Conservation (phyloP, 2,113 vertebrate species). For the Equus przewalskii region DNA sequence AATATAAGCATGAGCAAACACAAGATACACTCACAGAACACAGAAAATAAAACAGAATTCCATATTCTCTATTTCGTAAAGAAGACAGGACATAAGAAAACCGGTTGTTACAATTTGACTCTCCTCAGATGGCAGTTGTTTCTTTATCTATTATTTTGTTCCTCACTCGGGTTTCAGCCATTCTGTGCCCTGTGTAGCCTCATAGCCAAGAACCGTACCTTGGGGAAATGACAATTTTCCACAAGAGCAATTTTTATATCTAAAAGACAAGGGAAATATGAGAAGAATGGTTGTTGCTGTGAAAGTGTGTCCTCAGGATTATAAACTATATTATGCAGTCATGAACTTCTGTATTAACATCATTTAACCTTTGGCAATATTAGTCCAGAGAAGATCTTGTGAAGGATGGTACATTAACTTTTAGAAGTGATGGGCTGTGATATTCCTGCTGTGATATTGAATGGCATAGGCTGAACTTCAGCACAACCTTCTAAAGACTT, state of each 20-base stretch:
- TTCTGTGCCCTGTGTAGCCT: slow-evolving; percentile 45
- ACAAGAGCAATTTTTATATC: slow-evolving; percentile 78
- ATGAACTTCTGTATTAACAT: slow-evolving; percentile 75
- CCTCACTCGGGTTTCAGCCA: slow-evolving; percentile 25
- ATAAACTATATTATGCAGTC: slow-evolving; percentile 74
- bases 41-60: not conserved
- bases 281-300: slow-evolving; percentile 71
- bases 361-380: slow-evolving; percentile 83
- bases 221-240: slow-evolving; percentile 80
- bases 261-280: slow-evolving; percentile 27
- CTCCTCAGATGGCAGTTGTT: not conserved
- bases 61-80: not conserved
- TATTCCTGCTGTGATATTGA: slow-evolving; percentile 71
- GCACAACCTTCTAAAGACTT: not conserved
- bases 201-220: slow-evolving; percentile 63
- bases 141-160: slow-evolving; percentile 59
- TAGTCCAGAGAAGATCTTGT: slow-evolving; percentile 75
- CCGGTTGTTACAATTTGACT: not conserved
- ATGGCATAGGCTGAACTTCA: slow-evolving; percentile 46
- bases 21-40: not conserved
- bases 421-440: slow-evolving; percentile 72
- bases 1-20: not conserved
- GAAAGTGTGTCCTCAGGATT: slow-evolving; percentile 78
- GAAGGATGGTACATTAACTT: slow-evolving; percentile 75
- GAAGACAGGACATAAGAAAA: not conserved